These are phyloP conservation scores for Chitala chitala DNA, from an alignment of 2,113 vertebrate genomes.

Conservation along the genomic window DNA sequence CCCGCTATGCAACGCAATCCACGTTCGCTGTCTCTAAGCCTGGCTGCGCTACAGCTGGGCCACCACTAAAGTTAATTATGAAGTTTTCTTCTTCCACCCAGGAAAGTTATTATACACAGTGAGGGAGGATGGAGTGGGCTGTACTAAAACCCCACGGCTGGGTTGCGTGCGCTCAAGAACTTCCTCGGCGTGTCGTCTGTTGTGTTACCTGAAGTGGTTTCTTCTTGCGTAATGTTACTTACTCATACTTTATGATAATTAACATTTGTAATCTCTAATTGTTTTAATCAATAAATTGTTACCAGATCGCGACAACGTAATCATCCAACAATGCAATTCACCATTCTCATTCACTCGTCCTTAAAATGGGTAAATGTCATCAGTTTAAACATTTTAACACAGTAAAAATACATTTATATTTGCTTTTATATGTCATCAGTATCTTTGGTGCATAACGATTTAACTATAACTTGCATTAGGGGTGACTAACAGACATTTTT, in stretches of 20 bases:
- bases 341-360: background rate
- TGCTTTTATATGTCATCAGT: too few relatives aligned
- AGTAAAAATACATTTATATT: too few relatives aligned
- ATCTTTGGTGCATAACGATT: too few relatives aligned
- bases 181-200: too few relatives aligned
- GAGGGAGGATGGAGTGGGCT: background rate
- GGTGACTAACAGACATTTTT: too few relatives aligned
- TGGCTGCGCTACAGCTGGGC: background rate
- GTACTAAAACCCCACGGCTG: background rate
- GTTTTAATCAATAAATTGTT: background rate
- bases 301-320: background rate
- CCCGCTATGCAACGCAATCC: background rate
- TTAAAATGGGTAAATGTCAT: background rate
- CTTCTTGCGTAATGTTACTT: background rate
- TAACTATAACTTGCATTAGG: too few relatives aligned
- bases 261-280: background rate
- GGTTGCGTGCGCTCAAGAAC: background rate
- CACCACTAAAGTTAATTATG: background rate
- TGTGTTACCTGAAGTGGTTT: slow-evolving; percentile 3
- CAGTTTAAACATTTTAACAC: too few relatives aligned
- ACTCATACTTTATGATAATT: background rate
- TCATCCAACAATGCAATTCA: background rate
- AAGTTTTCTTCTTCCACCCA: background rate
- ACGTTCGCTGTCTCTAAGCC: background rate
- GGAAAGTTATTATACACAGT: background rate